Percentiles rank a stretch among this genome's conserved stretches.
Conservation (phyloP, 1,140 invertebrate genomes). For the Hypsibius dujardini region DNA sequence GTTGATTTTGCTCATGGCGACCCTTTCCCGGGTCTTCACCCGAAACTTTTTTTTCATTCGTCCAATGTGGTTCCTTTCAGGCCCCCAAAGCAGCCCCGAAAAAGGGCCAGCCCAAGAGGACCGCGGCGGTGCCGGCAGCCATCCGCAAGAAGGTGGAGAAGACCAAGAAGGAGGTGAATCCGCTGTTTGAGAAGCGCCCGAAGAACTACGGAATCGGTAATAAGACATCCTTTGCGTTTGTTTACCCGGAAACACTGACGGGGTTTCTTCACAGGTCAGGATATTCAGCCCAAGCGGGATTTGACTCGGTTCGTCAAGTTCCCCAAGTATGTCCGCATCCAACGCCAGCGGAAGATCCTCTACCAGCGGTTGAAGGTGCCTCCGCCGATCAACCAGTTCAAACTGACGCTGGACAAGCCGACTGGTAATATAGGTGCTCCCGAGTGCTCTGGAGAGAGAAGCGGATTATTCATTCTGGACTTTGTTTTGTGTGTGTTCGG, state of each 20-base stretch:
- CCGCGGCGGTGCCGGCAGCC: slow-evolving; percentile 73
- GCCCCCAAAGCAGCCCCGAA: slow-evolving; percentile 33
- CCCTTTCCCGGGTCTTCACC: no score
- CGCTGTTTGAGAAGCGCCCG: slow-evolving; percentile 87
- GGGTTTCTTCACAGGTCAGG: slow-evolving; percentile 52
- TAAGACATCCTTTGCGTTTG: no score
- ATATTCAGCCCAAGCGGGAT: slow-evolving; percentile 91
- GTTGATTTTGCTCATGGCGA: no score
- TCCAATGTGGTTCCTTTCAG: slow-evolving; percentile 3
- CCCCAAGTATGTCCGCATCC: slow-evolving; percentile 97
- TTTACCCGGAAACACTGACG: no score
- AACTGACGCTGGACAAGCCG: slow-evolving; percentile 75
- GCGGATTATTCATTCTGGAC: slow-evolving; percentile 20
- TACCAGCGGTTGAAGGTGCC: slow-evolving; percentile 92
- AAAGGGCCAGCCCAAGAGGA: slow-evolving; percentile 67
- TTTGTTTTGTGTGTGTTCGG: slow-evolving; percentile 23
- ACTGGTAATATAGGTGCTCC: slow-evolving; percentile 60
- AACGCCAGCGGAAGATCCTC: slow-evolving; percentile 84
- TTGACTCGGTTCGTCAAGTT: slow-evolving; percentile 93
- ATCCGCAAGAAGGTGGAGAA: slow-evolving; percentile 65
- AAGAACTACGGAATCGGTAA: slow-evolving; percentile 97
- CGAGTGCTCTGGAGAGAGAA: no score
- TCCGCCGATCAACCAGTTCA: slow-evolving; percentile 95
- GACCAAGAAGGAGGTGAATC: slow-evolving; percentile 79
- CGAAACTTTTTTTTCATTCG: no score